Conservation (phyloP, 2,113 vertebrate species). For the Struthidea cinerea region DNA sequence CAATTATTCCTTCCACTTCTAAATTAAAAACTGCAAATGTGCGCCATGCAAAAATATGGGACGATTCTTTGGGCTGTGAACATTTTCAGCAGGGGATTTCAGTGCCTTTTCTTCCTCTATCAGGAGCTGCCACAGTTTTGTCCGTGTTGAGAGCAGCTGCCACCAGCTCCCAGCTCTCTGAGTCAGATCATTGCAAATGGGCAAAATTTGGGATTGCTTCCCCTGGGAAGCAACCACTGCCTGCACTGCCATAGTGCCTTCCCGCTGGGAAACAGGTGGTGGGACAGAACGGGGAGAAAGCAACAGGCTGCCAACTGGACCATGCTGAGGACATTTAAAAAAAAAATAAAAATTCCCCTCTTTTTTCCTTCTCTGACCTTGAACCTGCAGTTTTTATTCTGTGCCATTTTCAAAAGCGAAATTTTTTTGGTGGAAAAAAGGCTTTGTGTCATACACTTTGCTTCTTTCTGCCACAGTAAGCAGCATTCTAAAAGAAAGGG, state of each 20-base stretch:
- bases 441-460: not conserved
- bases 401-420: not conserved
- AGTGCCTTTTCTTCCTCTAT: not conserved
- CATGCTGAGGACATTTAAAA: not conserved
- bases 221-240: not conserved
- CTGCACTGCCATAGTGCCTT: fast-evolving
- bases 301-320: not conserved
- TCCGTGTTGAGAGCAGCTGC: fast-evolving
- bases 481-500: not conserved
- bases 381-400: not conserved
- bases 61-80: not conserved
- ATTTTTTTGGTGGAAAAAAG: fast-evolving
- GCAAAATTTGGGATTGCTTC: not conserved
- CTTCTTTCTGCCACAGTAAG: not conserved
- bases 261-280: not conserved
- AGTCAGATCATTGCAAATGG: fast-evolving
- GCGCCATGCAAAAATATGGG: not conserved
- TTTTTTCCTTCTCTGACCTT: not conserved
- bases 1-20: not conserved
- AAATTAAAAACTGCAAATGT: not conserved
- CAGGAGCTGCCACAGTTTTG: not conserved
- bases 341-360: not conserved
- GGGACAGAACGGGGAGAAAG: not conserved
- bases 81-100: not conserved
- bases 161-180: not conserved